Evolutionary conservation across 2,888 invertebrate species (phyloP), one percentile per base, ranked within the genome.

Genomic region (Latheticus oryzae): DNA sequence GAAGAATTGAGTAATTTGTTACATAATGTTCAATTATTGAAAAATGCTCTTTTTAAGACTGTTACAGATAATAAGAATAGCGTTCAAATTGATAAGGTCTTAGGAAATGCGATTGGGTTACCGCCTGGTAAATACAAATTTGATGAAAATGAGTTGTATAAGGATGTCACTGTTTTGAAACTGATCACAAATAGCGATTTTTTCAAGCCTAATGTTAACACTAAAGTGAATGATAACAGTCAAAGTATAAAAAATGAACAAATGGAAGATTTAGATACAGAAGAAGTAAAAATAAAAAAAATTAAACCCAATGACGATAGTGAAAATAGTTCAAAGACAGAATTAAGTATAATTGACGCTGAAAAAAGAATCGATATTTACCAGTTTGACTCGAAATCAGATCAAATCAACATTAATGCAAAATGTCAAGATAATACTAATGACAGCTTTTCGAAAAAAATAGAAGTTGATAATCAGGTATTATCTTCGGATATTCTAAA

Each of bases 1-100:
- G 72, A 75, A 37, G 77, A 78, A 61, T 55, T 78, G 13, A 71
- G 72, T 5, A 73, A 72, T 58, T 62, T 78, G 15, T 56, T 78
- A 28, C 70, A 76, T 37, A 76, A 76, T 52, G 69, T 76, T 4
- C 63, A 73, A 42, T 60, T 71, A 13, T 53, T 77, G 8, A 74
- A 74, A n/a, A 75, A 73, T 28, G 69, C 72, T 40, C 63, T 78
- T 7, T 75, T 78, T 57, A 76, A 75, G 62, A 65, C 67, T 15
- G 58, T 66, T 2, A 30, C 40, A 3, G 71, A 70, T 17, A 64
- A 65, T 15, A 67, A 66, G 47, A 71, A 67, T 28, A 62, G 65
- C 48, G 76, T 74, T 24, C 67, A 72, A 57, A 66, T 78, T 2
- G 75, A 77, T 56, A 68, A 73, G 38, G 69, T 70, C 12, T 61